These are phyloP conservation scores for Andrena camellia DNA, from an alignment of 2,888 invertebrate species.

Conservation along the genomic window DNA sequence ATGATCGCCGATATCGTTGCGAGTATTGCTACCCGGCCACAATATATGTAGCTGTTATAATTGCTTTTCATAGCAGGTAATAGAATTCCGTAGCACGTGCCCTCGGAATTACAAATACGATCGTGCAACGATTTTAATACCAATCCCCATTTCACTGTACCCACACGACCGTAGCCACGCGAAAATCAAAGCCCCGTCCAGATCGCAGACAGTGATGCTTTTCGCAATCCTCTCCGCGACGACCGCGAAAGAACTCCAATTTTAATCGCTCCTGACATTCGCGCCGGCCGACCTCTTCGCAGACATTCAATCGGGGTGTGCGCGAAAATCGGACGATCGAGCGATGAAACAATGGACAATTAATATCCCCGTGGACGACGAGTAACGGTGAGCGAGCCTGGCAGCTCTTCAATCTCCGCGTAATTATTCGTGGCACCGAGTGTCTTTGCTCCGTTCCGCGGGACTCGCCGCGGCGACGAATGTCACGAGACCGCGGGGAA, in stretches of 20 bases:
- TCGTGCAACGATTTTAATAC: background rate
- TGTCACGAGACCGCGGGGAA: conserved; percentile 45
- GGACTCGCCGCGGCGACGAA: conserved; percentile 30
- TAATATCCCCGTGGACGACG: conserved; percentile 42
- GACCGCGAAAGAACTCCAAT: background rate
- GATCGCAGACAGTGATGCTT: background rate
- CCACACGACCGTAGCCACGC: background rate
- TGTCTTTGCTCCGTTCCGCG: conserved; percentile 33
- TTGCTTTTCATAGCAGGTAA: too few species aligned
- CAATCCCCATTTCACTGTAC: background rate
- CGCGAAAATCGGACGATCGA: conserved; percentile 18
- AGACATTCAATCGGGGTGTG: background rate
- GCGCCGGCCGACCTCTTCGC: background rate
- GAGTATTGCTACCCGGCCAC: too few species aligned
- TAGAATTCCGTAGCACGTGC: background rate
- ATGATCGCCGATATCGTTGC: conserved; percentile 48
- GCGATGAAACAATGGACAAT: conserved; percentile 44
- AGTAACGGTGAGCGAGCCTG: background rate
- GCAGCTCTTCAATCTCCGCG: conserved; percentile 24
- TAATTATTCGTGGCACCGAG: conserved; percentile 36
- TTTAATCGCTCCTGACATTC: conserved; percentile 27
- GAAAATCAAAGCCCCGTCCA: background rate
- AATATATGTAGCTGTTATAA: too few species aligned
- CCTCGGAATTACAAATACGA: background rate
- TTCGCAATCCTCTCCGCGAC: background rate